A percentile compares a stretch with the other conserved stretches of the same genome.
Evolutionary conservation across 2,888 invertebrate genomes (phyloP).

Genomic region (Priocnemis perturbator): DNA sequence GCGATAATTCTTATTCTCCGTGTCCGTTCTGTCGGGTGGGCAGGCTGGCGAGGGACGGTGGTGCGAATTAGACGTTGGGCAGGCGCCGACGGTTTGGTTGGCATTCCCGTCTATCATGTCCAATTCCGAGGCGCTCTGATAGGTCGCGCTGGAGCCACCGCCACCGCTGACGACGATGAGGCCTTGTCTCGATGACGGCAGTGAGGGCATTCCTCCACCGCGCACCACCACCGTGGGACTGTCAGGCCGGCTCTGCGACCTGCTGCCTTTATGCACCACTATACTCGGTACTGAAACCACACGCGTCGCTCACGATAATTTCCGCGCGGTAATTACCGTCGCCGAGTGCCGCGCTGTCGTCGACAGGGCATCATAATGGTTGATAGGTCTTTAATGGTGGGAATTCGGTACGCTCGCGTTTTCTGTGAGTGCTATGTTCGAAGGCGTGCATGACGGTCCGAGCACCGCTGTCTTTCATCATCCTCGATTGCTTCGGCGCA

Average conservation of each 20-base stretch:
- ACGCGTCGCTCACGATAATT: not conserved
- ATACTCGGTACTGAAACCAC: constrained; percentile 72
- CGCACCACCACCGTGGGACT: constrained; percentile 66
- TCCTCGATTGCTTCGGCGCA: no score
- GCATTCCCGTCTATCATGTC: constrained; percentile 73
- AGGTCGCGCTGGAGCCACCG: constrained; percentile 54
- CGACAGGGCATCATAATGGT: no score
- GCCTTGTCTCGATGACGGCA: constrained; percentile 69
- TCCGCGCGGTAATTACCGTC: no score
- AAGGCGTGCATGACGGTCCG: no score
- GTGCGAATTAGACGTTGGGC: constrained; percentile 51
- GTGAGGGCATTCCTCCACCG: constrained; percentile 71
- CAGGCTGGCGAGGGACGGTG: constrained; percentile 56
- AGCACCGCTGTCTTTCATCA: no score
- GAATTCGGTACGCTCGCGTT: no score
- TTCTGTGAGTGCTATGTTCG: no score
- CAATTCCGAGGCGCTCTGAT: constrained; percentile 61
- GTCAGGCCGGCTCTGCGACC: constrained; percentile 68
- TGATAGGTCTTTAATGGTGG: no score
- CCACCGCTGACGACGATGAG: constrained; percentile 53
- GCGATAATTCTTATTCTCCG: constrained; percentile 69
- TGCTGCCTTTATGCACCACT: constrained; percentile 72
- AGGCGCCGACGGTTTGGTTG: constrained; percentile 60
- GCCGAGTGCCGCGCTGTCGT: no score
- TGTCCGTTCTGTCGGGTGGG: constrained; percentile 64